Percentiles rank a stretch among this genome's conserved stretches.
Conservation (phyloP, 2,113 vertebrate genomes). For the Parus major region DNA sequence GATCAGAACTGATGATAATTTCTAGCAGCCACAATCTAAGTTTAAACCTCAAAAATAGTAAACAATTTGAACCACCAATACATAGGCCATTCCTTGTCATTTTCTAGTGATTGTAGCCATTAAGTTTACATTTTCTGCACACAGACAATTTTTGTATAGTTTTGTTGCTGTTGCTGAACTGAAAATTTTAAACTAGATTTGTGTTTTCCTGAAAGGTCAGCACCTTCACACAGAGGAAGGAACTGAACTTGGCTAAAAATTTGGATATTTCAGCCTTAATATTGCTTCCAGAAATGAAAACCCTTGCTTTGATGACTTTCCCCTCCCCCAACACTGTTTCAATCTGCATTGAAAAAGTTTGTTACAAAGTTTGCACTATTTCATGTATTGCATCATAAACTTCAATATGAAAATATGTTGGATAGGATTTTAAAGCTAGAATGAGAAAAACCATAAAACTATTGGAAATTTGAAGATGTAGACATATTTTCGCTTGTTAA, state of each 20-base stretch:
- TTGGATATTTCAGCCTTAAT: neutral
- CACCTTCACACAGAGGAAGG: neutral
- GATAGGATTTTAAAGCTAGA: neutral
- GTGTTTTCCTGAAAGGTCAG: neutral
- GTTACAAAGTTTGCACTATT: neutral
- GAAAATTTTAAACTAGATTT: neutral
- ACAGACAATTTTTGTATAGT: neutral
- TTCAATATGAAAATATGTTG: neutral
- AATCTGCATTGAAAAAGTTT: neutral
- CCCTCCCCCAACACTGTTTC: neutral
- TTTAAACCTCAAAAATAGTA: neutral
- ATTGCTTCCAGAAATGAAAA: neutral
- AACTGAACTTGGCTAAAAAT: neutral
- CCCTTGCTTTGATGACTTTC: neutral
- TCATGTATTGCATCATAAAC: neutral
- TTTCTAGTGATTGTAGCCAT: neutral
- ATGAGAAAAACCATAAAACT: fast-evolving
- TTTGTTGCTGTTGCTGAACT: neutral
- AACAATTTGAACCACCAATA: neutral
- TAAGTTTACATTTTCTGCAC: neutral
- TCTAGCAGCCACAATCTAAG: neutral
- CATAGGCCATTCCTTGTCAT: neutral
- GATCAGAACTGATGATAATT: neutral
- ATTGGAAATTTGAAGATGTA: neutral
- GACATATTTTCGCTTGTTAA: neutral